Conservation (phyloP, 2,888 invertebrate species). For the Ophonus ardosiacus region DNA sequence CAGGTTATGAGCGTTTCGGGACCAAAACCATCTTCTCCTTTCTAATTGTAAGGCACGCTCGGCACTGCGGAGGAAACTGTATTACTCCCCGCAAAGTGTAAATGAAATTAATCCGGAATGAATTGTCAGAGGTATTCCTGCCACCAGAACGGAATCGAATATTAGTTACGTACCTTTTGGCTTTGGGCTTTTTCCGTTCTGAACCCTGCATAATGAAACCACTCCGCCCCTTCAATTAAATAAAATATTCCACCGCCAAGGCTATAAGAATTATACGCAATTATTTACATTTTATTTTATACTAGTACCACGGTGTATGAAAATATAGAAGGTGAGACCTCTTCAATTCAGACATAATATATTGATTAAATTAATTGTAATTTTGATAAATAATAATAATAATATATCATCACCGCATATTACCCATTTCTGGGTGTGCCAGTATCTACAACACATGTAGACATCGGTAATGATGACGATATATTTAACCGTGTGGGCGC, state of each 20-base stretch:
- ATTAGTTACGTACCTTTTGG: constrained; percentile 25
- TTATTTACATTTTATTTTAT: constrained; percentile 23
- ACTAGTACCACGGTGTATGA: no score
- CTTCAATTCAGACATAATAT: no score
- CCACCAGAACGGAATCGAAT: constrained; percentile 18
- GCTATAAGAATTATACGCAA: neutral
- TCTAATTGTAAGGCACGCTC: constrained; percentile 59
- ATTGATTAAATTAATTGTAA: no score
- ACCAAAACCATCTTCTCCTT: constrained; percentile 34
- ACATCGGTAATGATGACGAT: no score
- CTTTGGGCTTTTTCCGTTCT: constrained; percentile 10
- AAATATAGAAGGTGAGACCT: no score
- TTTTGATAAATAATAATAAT: no score
- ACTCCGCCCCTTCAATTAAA: constrained; percentile 5
- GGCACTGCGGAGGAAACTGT: constrained; percentile 39
- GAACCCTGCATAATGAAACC: constrained; percentile 6
- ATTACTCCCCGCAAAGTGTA: constrained; percentile 50
- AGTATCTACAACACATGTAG: no score
- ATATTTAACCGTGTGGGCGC: no score
- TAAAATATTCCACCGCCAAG: neutral
- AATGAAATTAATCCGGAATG: constrained; percentile 52
- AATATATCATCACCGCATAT: no score
- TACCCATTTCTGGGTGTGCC: no score
- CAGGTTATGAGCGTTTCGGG: constrained; percentile 61
- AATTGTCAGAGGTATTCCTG: constrained; percentile 39